These are phyloP conservation scores for Gopherus evgoodei DNA, from an alignment of 2,113 vertebrate species.

Conservation along the genomic window DNA sequence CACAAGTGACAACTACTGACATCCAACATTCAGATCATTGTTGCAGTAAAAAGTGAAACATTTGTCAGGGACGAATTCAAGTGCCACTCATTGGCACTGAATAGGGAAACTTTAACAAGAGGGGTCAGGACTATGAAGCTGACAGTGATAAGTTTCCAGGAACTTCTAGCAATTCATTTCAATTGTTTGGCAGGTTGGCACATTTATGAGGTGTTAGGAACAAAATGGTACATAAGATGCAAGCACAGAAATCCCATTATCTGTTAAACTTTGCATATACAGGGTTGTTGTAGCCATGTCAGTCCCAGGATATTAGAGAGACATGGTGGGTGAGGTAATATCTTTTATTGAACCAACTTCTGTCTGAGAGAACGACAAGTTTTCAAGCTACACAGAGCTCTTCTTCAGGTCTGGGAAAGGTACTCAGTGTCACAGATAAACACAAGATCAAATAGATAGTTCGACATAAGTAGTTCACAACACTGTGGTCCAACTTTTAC, in stretches of 20 bases:
- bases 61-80: not conserved
- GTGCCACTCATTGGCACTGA: accelerated
- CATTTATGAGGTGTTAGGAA: constrained; percentile 23
- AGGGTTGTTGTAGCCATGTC: not conserved
- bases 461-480: not conserved
- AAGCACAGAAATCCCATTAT: constrained; percentile 16
- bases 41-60: not conserved
- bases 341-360: not conserved
- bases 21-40: not conserved
- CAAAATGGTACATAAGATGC: constrained; percentile 21
- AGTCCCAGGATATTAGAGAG: not conserved
- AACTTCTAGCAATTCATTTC: constrained; percentile 50
- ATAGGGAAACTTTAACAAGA: not conserved
- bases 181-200: constrained; percentile 43
- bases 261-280: constrained; percentile 3
- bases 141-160: constrained; percentile 29
- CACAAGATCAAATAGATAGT: not conserved
- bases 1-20: not conserved
- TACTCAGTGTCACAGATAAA: not conserved
- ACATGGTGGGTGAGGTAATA: not conserved
- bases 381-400: not conserved
- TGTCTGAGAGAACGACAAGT: not conserved
- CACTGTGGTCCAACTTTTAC: constrained; percentile 1
- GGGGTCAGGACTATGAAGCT: constrained; percentile 10
- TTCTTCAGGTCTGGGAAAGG: not conserved